phyloP scores from a whole-genome alignment of 2,113 vertebrate species.

The Drymodes brunneopygia region DNA sequence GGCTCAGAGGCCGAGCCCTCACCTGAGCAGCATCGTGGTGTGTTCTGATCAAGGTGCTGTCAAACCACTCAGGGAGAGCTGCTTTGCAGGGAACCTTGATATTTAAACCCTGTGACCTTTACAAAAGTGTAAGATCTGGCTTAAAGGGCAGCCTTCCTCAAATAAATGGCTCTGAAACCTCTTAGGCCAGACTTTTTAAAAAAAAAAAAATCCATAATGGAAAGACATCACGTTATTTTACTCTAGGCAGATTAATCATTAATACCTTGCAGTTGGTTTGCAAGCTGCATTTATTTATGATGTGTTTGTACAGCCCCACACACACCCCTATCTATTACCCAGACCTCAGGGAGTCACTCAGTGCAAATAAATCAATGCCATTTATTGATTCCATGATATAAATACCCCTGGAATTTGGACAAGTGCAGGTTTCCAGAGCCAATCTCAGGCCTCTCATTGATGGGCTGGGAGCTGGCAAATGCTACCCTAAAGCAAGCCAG shows the following conservation, averaged over 20 bases:
- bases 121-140: neutral
- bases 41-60: neutral
- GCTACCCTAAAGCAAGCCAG: neutral
- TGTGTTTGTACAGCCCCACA: neutral
- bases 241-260: neutral
- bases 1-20: neutral
- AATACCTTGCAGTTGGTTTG: slow-evolving; percentile 42
- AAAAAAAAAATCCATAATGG: neutral
- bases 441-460: neutral
- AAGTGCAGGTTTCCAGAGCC: neutral
- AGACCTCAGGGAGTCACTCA: neutral
- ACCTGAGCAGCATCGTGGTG: neutral
- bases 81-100: neutral
- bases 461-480: neutral
- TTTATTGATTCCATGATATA: neutral
- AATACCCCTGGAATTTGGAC: neutral
- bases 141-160: slow-evolving; percentile 39
- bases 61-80: neutral
- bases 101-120: slow-evolving; percentile 40
- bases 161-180: slow-evolving; percentile 44
- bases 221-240: slow-evolving; percentile 30
- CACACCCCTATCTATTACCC: neutral
- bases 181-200: neutral
- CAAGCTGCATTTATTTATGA: slow-evolving; percentile 25
- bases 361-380: slow-evolving; percentile 26